phyloP scores from a whole-genome alignment of 2,888 invertebrate genomes.

The Ametastegia equiseti region DNA sequence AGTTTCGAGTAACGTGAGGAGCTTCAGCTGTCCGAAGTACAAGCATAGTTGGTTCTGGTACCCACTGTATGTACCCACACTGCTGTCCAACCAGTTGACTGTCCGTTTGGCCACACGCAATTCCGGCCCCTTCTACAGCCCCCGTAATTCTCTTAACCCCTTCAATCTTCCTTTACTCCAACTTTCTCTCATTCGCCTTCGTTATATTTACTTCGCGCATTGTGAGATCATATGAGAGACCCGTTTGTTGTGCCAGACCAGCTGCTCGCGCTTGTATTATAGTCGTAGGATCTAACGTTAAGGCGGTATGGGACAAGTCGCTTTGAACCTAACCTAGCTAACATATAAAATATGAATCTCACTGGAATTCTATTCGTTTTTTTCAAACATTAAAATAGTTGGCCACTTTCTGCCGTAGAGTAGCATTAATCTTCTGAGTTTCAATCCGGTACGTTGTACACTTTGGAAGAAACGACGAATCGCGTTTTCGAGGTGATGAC shows the following conservation, averaged over 20 bases:
- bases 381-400: too few species aligned
- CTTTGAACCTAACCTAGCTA: too few species aligned
- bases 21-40: conserved; percentile 29
- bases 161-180: conserved; percentile 26
- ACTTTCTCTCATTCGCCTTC: conserved; percentile 34
- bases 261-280: neutral
- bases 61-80: neutral
- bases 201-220: conserved; percentile 47
- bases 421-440: too few species aligned
- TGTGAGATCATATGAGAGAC: conserved; percentile 55
- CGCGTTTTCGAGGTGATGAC: too few species aligned
- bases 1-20: neutral
- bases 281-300: conserved; percentile 18
- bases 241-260: conserved; percentile 57
- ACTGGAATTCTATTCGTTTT: too few species aligned
- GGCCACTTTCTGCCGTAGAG: too few species aligned
- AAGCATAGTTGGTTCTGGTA: neutral
- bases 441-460: too few species aligned
- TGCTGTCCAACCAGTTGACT: neutral
- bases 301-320: too few species aligned
- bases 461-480: too few species aligned
- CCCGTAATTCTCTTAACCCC: neutral
- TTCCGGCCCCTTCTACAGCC: neutral
- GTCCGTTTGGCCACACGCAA: conserved; percentile 10
- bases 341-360: too few species aligned